Evolutionary conservation across 2,888 invertebrate species (phyloP), one percentile per base, ranked within the genome.

Genomic region (Chrysolina americana): DNA sequence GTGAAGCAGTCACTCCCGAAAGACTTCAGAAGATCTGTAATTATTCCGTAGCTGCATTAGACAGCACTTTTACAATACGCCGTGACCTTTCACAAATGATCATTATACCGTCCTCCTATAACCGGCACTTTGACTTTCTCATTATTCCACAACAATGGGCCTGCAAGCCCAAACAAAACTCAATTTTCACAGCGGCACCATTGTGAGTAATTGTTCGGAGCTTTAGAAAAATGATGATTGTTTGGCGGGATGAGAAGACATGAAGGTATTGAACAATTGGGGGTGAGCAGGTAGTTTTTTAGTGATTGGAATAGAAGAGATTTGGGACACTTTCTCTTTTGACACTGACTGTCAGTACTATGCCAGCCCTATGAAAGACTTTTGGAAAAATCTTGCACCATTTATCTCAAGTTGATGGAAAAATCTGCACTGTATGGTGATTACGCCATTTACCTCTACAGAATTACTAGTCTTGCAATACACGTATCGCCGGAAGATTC

Each of bases 41-140:
- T 80, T 80, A 80, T 79, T 78, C 79, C 75, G 76, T 68, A 77
- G 80, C 78, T 79, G 81, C 78, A 82, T 82, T 82, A 82, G 80
- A 79, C 80, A 81, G 81, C 81, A 82, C 79, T 81, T 82, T 81
- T 81, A 79, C 75, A 81, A 80, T 80, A 76, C 74, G 73, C 79
- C 80, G 80, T 80, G 79, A 81, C 79, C 79, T 76, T 75, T 75
- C 73, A 81, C 79, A 80, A 81, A 81, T 75, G 78, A 79, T 77
- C 79, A 75, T 78, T 80, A 78, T 77, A 80, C 76, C 78, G 78
- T 76, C 75, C 78, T 77, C 80, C 78, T 36, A 80, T 79, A 79
- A 79, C 77, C 77, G 76, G 76, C 80, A 79, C 79, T 79, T 76
- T 68, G 56, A 59, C 56, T 56, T 70, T 70, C 69, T 73, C 68